Conservation (phyloP, 2,888 invertebrate species). For the Lepas anatifera region DNA sequence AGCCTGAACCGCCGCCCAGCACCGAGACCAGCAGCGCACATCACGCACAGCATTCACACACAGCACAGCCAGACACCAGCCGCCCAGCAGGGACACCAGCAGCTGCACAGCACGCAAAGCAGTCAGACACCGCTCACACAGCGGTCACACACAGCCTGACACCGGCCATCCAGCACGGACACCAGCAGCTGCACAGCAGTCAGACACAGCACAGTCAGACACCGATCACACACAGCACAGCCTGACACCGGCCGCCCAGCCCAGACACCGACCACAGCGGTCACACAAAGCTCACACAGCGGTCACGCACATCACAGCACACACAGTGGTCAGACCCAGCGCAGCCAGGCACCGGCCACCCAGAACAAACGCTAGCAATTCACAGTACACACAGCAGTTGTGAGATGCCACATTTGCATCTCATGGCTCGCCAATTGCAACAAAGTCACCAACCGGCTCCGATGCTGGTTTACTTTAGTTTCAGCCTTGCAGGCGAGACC, state of each 20-base stretch:
- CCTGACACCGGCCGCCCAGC: background rate
- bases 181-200: background rate
- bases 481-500: too few species aligned
- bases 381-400: too few species aligned
- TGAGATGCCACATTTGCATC: too few species aligned
- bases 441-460: too few species aligned
- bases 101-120: constrained; percentile 28
- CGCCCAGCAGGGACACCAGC: background rate
- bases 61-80: constrained; percentile 32
- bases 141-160: too few species aligned
- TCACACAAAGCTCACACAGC: too few species aligned
- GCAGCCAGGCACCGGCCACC: constrained; percentile 31
- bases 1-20: background rate
- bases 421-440: too few species aligned
- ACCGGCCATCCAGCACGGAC: background rate
- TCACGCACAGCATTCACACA: constrained; percentile 34
- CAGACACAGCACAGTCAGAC: constrained; percentile 35
- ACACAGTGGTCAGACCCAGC: constrained; percentile 36
- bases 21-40: constrained; percentile 1
- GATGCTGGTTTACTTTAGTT: too few species aligned
- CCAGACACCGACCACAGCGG: background rate
- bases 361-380: background rate
- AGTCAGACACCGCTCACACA: constrained; percentile 35
- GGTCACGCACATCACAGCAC: background rate
- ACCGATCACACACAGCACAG: too few species aligned